Base-by-base conservation (phyloP, 2,888 invertebrate species). In the Diplazon laetatorius region DNA sequence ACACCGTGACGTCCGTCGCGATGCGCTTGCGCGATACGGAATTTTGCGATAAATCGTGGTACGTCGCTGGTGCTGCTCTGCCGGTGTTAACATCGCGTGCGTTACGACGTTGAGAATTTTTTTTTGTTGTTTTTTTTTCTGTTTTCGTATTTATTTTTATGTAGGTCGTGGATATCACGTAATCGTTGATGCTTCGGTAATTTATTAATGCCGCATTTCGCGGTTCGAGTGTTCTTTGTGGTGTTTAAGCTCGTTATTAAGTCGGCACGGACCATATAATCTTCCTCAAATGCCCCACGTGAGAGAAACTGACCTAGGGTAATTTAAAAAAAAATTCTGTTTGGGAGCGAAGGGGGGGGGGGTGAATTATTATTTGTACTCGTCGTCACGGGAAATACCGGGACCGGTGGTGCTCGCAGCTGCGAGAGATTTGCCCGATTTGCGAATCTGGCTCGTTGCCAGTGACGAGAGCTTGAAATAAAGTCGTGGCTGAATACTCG, bases 41-140 rank as follows among this genome's bases (percentile, higher is more conserved):
- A n/a, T 78, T 78, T 74, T 50, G 48, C 74, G 78, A 78, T 78
- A 78, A 78, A 78, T 71, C 70, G 70, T 70, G 35, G 48, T 65
- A 66, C 55, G 55, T 66, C 52, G 48, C 57, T n/a, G 65, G n/a
- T 50, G 42, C 35, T 60, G 52, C 50, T n/a, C n/a, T 66, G 65
- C 18, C 35, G 18, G 46, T 55, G 30, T n/a, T n/a, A n/a, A 22
- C 37, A 55, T 74, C 66, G 78, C 78, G 74, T 74, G 78, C 42
- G 39, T 18, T 52, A 55, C 39, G 52, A 42, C 42, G 50, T 44
- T 70, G 69, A 59, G 48, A 60, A 71, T 55, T 46, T 52, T 76
- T 63, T 69, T 69, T 57, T 22, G 0, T 42, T 39, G 18, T 22
- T 6, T 6, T 14, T 57, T 18, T 30, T 30, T n/a, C n/a, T n/a